Evolutionary conservation across 2,113 vertebrate species (phyloP).

Genomic region (Ailurus styani): DNA sequence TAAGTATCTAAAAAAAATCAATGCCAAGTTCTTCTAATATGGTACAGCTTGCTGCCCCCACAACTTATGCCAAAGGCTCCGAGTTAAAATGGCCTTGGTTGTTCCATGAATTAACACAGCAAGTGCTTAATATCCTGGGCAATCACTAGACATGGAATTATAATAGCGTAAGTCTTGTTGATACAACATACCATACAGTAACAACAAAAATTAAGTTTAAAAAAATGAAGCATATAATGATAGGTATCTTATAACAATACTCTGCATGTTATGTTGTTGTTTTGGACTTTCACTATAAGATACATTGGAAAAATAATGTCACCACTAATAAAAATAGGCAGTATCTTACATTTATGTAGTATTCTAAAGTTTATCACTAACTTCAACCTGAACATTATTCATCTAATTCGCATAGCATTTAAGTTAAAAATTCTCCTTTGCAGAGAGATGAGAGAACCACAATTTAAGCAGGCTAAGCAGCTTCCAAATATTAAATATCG

Average conservation of each 20-base stretch:
- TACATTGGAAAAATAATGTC: not conserved
- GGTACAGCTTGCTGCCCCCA: not conserved
- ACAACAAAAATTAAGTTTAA: not conserved
- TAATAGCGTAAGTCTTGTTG: not conserved
- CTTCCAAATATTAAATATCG: not conserved
- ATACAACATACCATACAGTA: not conserved
- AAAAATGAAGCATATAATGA: not conserved
- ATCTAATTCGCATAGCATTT: not conserved
- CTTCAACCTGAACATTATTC: not conserved
- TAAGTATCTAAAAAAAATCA: not conserved
- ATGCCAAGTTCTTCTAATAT: not conserved
- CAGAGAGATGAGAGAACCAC: not conserved
- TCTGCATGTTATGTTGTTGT: not conserved
- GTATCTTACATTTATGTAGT: not conserved
- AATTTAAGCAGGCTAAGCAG: not conserved
- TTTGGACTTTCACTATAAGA: conserved; percentile 6
- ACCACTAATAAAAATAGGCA: not conserved
- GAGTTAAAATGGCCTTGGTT: not conserved
- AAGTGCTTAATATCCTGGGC: not conserved
- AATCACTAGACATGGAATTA: not conserved
- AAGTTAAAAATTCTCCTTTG: not conserved
- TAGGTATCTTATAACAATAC: not conserved
- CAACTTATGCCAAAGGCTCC: not conserved
- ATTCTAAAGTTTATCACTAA: not conserved
- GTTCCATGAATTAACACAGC: not conserved